Evolutionary conservation across 1,140 invertebrate species (phyloP).

Genomic region (Papilio dardanus): DNA sequence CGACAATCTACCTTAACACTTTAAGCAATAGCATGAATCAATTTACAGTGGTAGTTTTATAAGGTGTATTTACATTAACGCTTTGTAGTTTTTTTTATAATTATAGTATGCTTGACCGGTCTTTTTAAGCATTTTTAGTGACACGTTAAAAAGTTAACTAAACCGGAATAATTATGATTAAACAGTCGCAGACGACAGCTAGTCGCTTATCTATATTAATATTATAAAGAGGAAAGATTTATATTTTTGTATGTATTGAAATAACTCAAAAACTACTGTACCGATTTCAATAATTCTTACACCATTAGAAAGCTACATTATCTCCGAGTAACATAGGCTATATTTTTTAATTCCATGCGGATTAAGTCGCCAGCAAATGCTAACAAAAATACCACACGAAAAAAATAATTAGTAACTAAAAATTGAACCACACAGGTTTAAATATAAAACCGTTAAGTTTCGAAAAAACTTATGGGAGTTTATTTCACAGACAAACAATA

Average conservation of each 20-base stretch:
- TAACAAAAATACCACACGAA: background rate
- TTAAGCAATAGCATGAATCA: background rate
- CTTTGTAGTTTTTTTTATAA: background rate
- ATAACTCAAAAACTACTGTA: no score
- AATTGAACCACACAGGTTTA: background rate
- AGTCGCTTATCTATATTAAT: no score
- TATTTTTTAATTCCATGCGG: no score
- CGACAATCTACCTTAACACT: background rate
- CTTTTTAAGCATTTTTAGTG: background rate
- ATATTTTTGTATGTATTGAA: no score
- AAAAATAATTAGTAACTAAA: background rate
- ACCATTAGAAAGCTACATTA: no score
- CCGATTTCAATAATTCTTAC: no score
- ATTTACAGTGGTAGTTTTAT: background rate
- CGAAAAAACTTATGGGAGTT: background rate
- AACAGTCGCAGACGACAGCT: no score
- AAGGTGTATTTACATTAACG: slow-evolving; percentile 11
- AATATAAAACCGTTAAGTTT: background rate
- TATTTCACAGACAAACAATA: slow-evolving; percentile 11
- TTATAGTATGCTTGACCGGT: background rate
- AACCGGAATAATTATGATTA: background rate
- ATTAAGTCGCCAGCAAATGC: no score
- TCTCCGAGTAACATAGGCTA: no score
- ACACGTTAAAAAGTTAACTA: background rate
- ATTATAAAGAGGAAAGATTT: no score